phyloP scores from a whole-genome alignment of 2,113 vertebrate species.

The Dermatemys mawii region DNA sequence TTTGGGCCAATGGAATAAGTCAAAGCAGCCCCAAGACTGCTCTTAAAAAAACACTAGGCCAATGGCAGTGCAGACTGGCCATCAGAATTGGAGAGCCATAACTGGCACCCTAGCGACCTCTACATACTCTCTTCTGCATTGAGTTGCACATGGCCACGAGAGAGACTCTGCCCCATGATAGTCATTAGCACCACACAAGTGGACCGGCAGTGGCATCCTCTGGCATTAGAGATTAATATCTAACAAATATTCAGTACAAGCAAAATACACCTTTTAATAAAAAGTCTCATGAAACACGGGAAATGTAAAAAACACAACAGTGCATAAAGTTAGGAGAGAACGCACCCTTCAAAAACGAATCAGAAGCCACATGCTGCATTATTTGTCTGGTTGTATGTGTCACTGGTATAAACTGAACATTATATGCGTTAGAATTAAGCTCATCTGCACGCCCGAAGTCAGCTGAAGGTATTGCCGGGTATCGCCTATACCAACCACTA shows the following conservation, averaged over 20 bases:
- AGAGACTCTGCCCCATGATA: not conserved
- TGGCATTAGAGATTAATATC: not conserved
- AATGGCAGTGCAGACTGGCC: not conserved
- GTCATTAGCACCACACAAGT: not conserved
- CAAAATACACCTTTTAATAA: not conserved
- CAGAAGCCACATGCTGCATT: conserved; percentile 65
- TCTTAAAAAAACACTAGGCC: not conserved
- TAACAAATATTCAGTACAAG: not conserved
- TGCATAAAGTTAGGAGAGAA: not conserved
- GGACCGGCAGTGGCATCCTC: not conserved
- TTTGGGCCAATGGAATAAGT: not conserved
- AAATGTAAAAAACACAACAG: fast-evolving
- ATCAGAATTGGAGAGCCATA: not conserved
- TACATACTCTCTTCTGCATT: not conserved
- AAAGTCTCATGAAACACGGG: fast-evolving
- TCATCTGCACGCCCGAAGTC: conserved; percentile 52
- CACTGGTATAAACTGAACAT: conserved; percentile 51
- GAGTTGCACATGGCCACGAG: not conserved
- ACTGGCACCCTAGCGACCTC: not conserved
- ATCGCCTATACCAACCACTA: fast-evolving
- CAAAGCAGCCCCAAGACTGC: not conserved
- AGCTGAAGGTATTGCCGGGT: not conserved
- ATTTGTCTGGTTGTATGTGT: conserved; percentile 55
- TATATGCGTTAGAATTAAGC: conserved; percentile 38
- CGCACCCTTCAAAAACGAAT: conserved; percentile 62